Base-by-base conservation (phyloP, 2,888 invertebrate genomes). In the Apotomis betuletana region DNA sequence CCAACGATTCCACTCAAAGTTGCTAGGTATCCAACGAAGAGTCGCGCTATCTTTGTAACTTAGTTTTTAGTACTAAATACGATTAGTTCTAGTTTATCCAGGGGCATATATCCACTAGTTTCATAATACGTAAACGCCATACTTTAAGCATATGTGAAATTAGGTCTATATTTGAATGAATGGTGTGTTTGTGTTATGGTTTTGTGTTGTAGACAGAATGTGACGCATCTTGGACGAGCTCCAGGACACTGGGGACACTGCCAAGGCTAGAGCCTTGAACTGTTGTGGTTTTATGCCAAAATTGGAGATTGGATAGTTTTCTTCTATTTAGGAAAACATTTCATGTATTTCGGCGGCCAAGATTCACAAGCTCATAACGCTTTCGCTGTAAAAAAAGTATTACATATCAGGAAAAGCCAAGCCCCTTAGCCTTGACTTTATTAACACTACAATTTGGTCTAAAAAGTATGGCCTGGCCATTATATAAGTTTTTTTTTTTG, bases 211-310 rank as follows among this genome's bases (percentile, higher is more conserved):
- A 68, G 72, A 69, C 65, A 63, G 67, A 60, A 70, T 49, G 64
- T 75, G 75, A 75, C 75, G 75, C 74, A 75, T 75, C 74, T 75
- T 75, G 75, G 75, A 75, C 59, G 55, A 52, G 27, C 64, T 71
- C 75, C 75, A 75, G 71, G 69, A 57, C 41, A 73, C 70, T 69
- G 74, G 70, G 77, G 69, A 74, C 74, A 79, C 78, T 74, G 80
- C 80, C 83, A 85, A 85, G 85, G 84, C 80, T 83, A 79, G 51
- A 73, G 76, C 63, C 69, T 70, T 70, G 67, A 67, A 63, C 60
- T 49, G 55, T 58, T 70, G 52, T 62, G 70, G 54, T 58, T 74
- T 54, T 59, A 15, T 70, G 74, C 74, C 74, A 74, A 68, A 74
- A 74, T 55, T 46, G 70, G 68, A 61, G 49, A 61, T 67, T 67